Conservation (phyloP, 2,113 vertebrate species). For the Myrmophylax atrothorax region DNA sequence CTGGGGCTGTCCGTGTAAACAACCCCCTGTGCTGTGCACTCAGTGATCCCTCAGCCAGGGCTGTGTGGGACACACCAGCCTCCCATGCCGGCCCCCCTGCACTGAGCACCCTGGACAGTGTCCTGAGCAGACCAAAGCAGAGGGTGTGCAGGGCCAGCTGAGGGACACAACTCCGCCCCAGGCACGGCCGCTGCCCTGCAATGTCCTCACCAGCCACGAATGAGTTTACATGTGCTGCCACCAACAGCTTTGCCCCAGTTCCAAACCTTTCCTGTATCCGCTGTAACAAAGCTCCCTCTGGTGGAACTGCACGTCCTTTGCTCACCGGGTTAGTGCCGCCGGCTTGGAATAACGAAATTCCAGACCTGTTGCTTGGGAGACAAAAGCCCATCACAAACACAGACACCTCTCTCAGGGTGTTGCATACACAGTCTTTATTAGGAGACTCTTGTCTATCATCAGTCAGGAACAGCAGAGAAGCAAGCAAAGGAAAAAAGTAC, state of each 20-base stretch:
- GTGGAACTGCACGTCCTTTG: neutral
- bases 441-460: neutral
- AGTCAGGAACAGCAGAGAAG: neutral
- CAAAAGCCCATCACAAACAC: fast-evolving
- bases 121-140: neutral
- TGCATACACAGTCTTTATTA: neutral
- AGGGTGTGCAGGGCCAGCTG: neutral
- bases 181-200: neutral
- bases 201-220: fast-evolving
- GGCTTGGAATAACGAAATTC: neutral
- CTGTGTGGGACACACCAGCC: fast-evolving
- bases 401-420: fast-evolving
- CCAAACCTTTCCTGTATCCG: fast-evolving
- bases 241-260: fast-evolving
- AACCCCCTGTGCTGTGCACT: fast-evolving
- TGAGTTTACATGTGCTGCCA: fast-evolving
- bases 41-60: neutral
- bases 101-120: fast-evolving
- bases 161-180: neutral
- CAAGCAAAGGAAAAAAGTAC: neutral
- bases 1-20: too few species aligned
- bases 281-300: conserved; percentile 38
- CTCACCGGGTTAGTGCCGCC: fast-evolving
- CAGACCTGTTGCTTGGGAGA: fast-evolving
- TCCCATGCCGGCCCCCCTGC: neutral